Evolutionary conservation across 2,113 vertebrate genomes (phyloP).

Genomic region (Tragelaphus scriptus): DNA sequence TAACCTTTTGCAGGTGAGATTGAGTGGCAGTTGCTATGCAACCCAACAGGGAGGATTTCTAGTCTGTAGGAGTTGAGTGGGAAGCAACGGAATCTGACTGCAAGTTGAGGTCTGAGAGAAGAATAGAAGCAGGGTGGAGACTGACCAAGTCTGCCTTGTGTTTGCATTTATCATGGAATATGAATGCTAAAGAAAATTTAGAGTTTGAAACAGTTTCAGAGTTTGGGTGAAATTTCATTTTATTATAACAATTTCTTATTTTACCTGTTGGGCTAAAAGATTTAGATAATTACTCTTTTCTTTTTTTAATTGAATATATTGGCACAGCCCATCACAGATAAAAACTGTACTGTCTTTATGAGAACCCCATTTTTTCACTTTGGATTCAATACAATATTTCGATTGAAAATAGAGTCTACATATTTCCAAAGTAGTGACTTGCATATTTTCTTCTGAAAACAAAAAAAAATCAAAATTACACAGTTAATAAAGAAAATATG

Average conservation of each 20-base stretch:
- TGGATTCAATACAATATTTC: background rate
- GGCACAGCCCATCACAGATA: background rate
- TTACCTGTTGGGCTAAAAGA: background rate
- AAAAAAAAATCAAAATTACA: background rate
- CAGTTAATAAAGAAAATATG: background rate
- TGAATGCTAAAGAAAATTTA: background rate
- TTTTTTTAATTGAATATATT: background rate
- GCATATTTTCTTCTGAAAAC: background rate
- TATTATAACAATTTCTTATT: background rate
- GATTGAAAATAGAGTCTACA: background rate
- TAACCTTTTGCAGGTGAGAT: conserved; percentile 65
- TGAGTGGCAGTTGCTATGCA: conserved; percentile 71
- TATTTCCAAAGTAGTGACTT: background rate
- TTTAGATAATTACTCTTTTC: background rate
- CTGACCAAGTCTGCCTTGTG: background rate
- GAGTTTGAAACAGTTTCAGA: background rate
- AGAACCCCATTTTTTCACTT: background rate
- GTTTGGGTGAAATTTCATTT: background rate
- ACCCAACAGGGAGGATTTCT: conserved; percentile 5
- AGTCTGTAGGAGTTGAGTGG: conserved; percentile 7
- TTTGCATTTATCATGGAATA: background rate
- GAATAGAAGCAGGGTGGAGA: background rate
- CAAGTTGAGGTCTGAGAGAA: background rate
- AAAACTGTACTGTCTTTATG: background rate
- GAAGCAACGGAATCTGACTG: background rate